Evolutionary conservation across 2,888 invertebrate species (phyloP), one percentile per base, ranked within the genome.

Genomic region (Orthosia incerta): DNA sequence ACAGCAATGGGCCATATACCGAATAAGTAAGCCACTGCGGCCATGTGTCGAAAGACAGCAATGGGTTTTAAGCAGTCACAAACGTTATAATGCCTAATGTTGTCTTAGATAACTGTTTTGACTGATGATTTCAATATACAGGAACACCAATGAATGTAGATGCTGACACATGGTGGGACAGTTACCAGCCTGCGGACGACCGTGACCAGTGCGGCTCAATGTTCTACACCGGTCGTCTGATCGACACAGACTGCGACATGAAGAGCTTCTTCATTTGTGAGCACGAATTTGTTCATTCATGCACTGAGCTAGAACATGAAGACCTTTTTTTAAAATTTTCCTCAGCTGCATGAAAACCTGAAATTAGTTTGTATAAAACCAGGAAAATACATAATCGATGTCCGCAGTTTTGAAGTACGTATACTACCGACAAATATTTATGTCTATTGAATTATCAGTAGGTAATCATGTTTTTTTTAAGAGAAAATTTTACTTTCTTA

Each of bases 121-220:
- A 20, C 4, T 9, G 7, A 45, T 4, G 16, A 16, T 23, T 46
- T 61, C 7, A 15, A 45, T 55, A 9, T 31, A 9, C 48, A 72
- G 72, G 69, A n/a, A 83, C 79, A 3, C 69, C 89, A 0, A 63
- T 94, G 71, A 84, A 83, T 62, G 76, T 90, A 26, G 88, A 89
- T 51, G 93, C 94, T 0, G 93, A 92, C 69, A 70, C 85, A 0
- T 81, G 82, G 9, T 95, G 94, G 94, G 91, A 90, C 9, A 77
- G 84, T 55, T 80, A 86, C 2, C 93, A 94, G 60, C 95, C 95
- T 91, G 86, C 0, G 90, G 86, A 7, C 79, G 12, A 85, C n/a
- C n/a, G 12, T 0, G 93, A 94, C 71, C 79, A 74, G 9, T 95
- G 95, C 66, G 95, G 56, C 56, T 56, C 56, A 18, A 26, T 56